Percentiles rank a stretch among this genome's conserved stretches.
Evolutionary conservation across 2,888 invertebrate species (phyloP).

Genomic region (Lutraria lutraria): DNA sequence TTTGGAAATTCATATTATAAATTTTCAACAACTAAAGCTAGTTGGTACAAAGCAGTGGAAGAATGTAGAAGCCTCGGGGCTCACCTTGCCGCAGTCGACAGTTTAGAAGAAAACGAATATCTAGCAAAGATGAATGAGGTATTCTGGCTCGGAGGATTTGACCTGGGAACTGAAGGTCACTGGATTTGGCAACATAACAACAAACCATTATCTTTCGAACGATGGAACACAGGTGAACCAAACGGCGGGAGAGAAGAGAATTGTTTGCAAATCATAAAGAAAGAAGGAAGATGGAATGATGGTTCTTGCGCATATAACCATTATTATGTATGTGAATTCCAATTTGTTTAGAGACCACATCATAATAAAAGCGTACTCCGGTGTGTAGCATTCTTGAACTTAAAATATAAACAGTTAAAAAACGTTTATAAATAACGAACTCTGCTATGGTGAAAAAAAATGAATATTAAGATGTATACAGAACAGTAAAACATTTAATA

Average conservation of each 20-base stretch:
- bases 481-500: too few relatives aligned
- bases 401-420: too few relatives aligned
- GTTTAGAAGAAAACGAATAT: neutral
- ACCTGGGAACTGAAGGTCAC: neutral
- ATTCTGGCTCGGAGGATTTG: neutral
- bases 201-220: neutral
- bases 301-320: neutral
- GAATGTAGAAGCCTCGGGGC: neutral
- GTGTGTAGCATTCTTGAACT: too few relatives aligned
- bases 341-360: too few relatives aligned
- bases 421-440: too few relatives aligned
- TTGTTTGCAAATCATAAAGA: neutral
- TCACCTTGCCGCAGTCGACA: neutral
- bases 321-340: neutral
- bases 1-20: constrained; percentile 14
- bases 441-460: too few relatives aligned
- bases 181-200: constrained; percentile 1
- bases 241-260: neutral
- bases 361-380: too few relatives aligned
- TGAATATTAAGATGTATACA: too few relatives aligned
- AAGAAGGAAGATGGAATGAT: neutral
- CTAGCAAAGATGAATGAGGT: neutral
- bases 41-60: neutral
- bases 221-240: neutral
- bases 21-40: neutral